Conservation (phyloP, 2,888 invertebrate genomes). For the Neoitamus cyanurus region DNA sequence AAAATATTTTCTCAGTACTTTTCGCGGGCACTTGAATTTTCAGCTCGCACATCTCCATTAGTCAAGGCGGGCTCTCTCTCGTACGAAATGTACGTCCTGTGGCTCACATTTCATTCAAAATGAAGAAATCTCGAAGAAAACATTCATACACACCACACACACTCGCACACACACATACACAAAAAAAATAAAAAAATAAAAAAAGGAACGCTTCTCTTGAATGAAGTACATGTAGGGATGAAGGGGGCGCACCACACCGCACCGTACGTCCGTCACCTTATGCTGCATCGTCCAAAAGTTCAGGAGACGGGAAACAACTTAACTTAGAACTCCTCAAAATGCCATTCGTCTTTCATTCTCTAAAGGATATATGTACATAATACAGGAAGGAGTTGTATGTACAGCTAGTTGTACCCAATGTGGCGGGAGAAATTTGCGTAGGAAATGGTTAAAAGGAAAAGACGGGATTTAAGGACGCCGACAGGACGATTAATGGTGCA, state of each 20-base stretch:
- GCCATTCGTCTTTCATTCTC: not conserved
- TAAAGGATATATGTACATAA: not conserved
- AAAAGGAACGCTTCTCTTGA: not conserved
- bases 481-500: constrained; percentile 36
- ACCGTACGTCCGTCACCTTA: not conserved
- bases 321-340: not conserved
- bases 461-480: not conserved
- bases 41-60: too few relatives aligned
- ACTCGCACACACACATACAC: too few relatives aligned
- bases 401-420: not conserved
- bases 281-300: not conserved
- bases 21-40: too few relatives aligned
- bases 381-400: too few relatives aligned
- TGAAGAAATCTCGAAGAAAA: not conserved
- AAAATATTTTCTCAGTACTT: not conserved
- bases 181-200: not conserved
- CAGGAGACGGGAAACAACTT: not conserved
- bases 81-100: not conserved
- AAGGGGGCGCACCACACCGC: not conserved
- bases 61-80: too few relatives aligned
- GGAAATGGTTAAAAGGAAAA: not conserved
- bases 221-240: not conserved
- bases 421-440: not conserved
- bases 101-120: not conserved
- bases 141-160: too few relatives aligned